Evolutionary conservation across 2,113 vertebrate species (phyloP), one percentile per base, ranked within the genome.

Genomic region (Saguinus midas): DNA sequence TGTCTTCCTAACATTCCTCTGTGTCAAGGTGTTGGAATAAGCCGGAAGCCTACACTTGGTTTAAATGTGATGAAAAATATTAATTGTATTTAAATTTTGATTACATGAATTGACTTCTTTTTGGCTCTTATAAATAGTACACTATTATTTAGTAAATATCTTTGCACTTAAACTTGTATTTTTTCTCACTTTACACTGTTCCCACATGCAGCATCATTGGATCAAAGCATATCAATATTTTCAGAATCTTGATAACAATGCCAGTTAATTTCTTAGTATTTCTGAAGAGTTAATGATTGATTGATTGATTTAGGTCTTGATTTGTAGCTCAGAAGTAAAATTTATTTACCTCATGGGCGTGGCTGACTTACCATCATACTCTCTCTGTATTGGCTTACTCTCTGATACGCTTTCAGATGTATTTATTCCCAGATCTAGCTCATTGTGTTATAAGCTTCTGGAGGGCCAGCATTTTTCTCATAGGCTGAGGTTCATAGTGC

Each of bases 51-150:
- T 58, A 55, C 16, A 8, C 29, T 75, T 58, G 52, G 64, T 87
- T 90, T 81, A 88, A 95, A 61, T 61, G 45, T 66, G 57, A 75
- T 88, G 17, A 52, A 81, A 96, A 94, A 78, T 20, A 78, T 57
- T 90, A 48, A 68, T 87, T 37, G 11, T 88, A 66, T 82, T 96
- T 91, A 40, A 76, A 78, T 18, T 82, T 83, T 78, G n/a, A 58
- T 61, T 78, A 73, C 8, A 87, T 76, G 16, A 85, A 55, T 64
- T 70, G 6, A 75, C 73, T 93, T 92, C 27, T 32, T 83, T 85
- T 85, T 87, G 83, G 45, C 7, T 81, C 6, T 76, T 85, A 13
- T 87, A 72, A 90, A 43, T 84, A 52, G 20, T 45, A 43, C 20
- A 50, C 48, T 35, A 79, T 35, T 35, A 79, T 78, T 7, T 58